Evolutionary conservation across 2,113 vertebrate species (phyloP), one percentile per base, ranked within the genome.

Genomic region (Eolophus roseicapilla): DNA sequence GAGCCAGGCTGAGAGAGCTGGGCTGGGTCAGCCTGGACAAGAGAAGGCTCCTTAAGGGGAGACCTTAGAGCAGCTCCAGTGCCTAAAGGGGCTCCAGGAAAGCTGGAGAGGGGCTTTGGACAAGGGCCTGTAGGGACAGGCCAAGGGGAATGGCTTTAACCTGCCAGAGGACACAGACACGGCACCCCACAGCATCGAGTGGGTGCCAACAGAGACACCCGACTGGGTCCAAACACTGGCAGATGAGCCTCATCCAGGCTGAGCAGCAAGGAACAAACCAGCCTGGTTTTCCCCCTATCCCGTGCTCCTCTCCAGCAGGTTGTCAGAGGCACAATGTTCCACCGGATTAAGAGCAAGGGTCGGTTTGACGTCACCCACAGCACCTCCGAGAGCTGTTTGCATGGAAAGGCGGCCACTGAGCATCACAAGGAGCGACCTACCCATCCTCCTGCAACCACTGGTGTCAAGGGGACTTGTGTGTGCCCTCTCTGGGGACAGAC

Each of bases 151-250:
- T 24, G 57, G 57, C 33, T 59, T 10, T 5, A 59, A n/a, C 20
- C 20, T 35, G 57, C 9, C 7, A 0, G 23, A 6, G 65, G 39
- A 27, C 43, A 35, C n/a, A 7, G 21, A 20, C 46, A 19, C 65
- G 20, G 11, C 82, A 28, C 7, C 49, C 65, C 86, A 19, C 1
- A 3, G 23, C 20, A 10, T 9, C 13, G 0, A 5, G 21, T 1
- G 21, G 31, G 15, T 24, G 37, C 24, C 21, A 25, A 39, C 49
- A 27, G 17, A 44, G 79, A 20, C 14, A 29, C 31, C 29, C 35
- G 1, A 1, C 7, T 1, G 11, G 17, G 47, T 46, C 39, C 52
- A 2, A 25, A 15, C 3, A 0, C n/a, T 0, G 0, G 27, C 24
- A 4, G 29, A 84, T 39, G 20, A 81, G 59, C 52, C 63, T 60